phyloP scores from a whole-genome alignment of 2,888 invertebrate genomes.

The Cryptocheilus praepositus region DNA sequence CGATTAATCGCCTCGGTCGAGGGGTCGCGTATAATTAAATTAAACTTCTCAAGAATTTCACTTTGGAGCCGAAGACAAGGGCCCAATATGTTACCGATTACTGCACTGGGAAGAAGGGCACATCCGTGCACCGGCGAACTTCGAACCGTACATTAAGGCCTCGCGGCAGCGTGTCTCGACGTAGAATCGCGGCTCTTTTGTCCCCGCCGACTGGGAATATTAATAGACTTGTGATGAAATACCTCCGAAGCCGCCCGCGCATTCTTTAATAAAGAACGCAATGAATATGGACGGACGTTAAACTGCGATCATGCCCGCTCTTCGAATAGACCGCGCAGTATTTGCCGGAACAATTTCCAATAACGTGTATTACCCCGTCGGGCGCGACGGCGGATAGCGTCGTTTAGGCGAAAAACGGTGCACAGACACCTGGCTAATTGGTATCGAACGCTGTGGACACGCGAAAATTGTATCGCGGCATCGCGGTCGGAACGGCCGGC shows the following conservation, averaged over 20 bases:
- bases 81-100: slow-evolving; percentile 66
- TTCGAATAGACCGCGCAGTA: too few relatives aligned
- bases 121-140: slow-evolving; percentile 43
- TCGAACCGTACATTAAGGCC: slow-evolving; percentile 48
- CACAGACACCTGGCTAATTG: too few relatives aligned
- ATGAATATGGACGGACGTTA: slow-evolving; percentile 40
- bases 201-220: slow-evolving; percentile 39
- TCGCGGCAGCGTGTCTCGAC: slow-evolving; percentile 32
- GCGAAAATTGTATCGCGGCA: too few relatives aligned
- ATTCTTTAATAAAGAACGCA: slow-evolving; percentile 46
- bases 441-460: too few relatives aligned
- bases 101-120: slow-evolving; percentile 34
- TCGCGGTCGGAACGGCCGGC: too few relatives aligned
- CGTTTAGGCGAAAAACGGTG: too few relatives aligned
- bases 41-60: slow-evolving; percentile 69
- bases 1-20: slow-evolving; percentile 60
- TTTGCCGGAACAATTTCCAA: too few relatives aligned
- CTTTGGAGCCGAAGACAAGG: slow-evolving; percentile 56
- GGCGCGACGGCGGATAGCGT: too few relatives aligned
- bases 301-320: slow-evolving; percentile 18
- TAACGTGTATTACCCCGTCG: too few relatives aligned
- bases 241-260: slow-evolving; percentile 36
- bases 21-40: slow-evolving; percentile 62
- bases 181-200: slow-evolving; percentile 34
- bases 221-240: slow-evolving; percentile 56